These are phyloP conservation scores for Papilio xuthus DNA, from an alignment of 1,140 invertebrate genomes.

Conservation along the genomic window DNA sequence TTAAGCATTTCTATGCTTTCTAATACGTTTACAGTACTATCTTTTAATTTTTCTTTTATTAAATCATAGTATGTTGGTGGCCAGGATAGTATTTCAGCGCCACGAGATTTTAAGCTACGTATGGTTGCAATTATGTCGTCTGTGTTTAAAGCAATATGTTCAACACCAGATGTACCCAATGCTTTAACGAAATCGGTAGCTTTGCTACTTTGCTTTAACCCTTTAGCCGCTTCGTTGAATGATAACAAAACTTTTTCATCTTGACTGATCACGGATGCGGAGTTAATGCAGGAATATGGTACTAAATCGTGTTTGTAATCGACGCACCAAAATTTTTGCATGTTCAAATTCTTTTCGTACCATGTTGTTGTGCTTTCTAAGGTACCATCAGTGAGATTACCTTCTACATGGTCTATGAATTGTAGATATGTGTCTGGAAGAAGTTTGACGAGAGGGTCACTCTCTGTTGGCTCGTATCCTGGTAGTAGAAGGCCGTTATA, in stretches of 20 bases:
- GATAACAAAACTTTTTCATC: constrained; percentile 98
- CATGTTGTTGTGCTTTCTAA: constrained; percentile 95
- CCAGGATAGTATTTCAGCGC: constrained; percentile 94
- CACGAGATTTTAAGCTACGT: constrained; percentile 89
- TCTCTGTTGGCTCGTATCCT: constrained; percentile 84
- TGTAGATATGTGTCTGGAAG: constrained; percentile 89
- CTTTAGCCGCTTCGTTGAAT: constrained; percentile 97
- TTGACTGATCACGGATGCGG: constrained; percentile 97
- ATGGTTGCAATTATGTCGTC: constrained; percentile 95
- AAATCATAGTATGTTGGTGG: constrained; percentile 96
- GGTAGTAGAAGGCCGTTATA: constrained; percentile 96
- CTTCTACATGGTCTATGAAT: constrained; percentile 98
- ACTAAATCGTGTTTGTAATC: constrained; percentile 98
- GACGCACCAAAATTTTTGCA: constrained; percentile 99
- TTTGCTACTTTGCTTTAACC: constrained; percentile 94
- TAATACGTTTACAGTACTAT: constrained; percentile 89
- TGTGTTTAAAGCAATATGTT: constrained; percentile 98
- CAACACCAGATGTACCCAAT: constrained; percentile 97
- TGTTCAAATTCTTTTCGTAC: constrained; percentile 97
- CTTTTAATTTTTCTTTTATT: constrained; percentile 89
- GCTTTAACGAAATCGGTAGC: constrained; percentile 99
- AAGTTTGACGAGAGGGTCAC: constrained; percentile 84
- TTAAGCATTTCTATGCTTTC: constrained; percentile 93
- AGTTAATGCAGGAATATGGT: constrained; percentile 96
- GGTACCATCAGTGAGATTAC: constrained; percentile 95